phyloP scores from a whole-genome alignment of 1,140 invertebrate genomes.

The Heliconius himera region DNA sequence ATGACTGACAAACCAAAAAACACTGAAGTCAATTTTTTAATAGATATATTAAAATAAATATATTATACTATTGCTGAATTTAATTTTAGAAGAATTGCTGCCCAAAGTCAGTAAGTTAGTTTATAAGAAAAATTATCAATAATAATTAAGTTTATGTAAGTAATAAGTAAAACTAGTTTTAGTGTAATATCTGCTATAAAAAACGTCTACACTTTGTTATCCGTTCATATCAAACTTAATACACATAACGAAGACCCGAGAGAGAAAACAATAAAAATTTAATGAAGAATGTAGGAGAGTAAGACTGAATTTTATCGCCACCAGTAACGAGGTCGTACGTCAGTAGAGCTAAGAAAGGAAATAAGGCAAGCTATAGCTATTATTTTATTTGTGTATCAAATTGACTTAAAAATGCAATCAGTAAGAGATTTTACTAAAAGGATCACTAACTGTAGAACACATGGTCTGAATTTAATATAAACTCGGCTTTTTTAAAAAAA shows the following conservation, averaged over 20 bases:
- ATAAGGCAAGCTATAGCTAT: slow-evolving; percentile 17
- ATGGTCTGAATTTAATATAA: neutral
- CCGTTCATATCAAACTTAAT: slow-evolving; percentile 12
- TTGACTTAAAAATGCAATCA: neutral
- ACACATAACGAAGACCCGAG: slow-evolving; percentile 19
- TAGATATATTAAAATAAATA: too few species aligned
- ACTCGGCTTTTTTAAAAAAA: neutral
- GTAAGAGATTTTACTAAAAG: neutral
- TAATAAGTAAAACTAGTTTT: neutral
- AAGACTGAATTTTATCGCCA: slow-evolving; percentile 33
- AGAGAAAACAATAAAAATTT: slow-evolving; percentile 33
- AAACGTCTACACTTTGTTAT: neutral
- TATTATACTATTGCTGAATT: too few species aligned
- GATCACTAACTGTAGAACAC: neutral
- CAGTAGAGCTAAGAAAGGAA: slow-evolving; percentile 31
- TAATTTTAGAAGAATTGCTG: too few species aligned
- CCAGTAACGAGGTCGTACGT: slow-evolving; percentile 29
- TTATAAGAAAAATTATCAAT: too few species aligned
- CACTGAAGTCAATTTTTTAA: too few species aligned
- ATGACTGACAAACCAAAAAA: too few species aligned
- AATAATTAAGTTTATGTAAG: neutral
- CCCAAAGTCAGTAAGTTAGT: too few species aligned
- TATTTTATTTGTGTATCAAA: neutral
- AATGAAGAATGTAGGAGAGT: slow-evolving; percentile 34
- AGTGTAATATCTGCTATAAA: neutral